Evolutionary conservation across 2,888 invertebrate genomes (phyloP).

Genomic region (Megalurothrips usitatus): DNA sequence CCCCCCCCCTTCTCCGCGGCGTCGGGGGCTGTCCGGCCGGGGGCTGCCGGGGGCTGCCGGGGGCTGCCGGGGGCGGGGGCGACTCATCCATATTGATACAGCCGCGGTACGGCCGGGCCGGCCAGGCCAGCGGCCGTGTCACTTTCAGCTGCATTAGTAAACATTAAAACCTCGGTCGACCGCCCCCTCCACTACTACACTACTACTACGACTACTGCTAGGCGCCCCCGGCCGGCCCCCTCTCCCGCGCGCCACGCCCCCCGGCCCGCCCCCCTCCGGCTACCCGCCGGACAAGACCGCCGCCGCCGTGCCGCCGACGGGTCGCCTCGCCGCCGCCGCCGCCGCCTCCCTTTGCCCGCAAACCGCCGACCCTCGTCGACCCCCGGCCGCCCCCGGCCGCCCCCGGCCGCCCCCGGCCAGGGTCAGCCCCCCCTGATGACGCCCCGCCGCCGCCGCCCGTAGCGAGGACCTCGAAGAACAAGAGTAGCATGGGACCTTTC

Average conservation of each 20-base stretch:
- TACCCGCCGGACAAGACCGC: too few relatives aligned
- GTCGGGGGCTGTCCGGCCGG: background rate
- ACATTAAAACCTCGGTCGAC: slow-evolving; percentile 16
- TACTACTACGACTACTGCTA: too few relatives aligned
- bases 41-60: background rate
- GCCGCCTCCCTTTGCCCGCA: background rate
- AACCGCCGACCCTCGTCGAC: background rate
- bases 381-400: background rate
- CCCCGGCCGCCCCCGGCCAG: background rate
- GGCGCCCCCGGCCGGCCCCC: background rate
- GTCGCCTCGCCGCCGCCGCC: background rate
- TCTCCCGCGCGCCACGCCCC: slow-evolving; percentile 14
- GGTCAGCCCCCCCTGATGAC: background rate
- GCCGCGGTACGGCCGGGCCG: background rate
- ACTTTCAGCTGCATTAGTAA: slow-evolving; percentile 25
- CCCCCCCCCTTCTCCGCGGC: background rate
- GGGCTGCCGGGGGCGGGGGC: background rate
- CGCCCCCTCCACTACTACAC: background rate
- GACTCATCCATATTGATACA: slow-evolving; percentile 20
- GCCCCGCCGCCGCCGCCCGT: background rate
- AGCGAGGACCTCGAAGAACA: background rate
- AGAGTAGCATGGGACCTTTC: background rate
- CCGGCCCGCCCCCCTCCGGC: background rate
- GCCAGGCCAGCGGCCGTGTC: background rate
- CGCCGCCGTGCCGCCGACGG: too few relatives aligned